These are phyloP conservation scores for Saccopteryx bilineata DNA, from an alignment of 2,113 vertebrate genomes.

Conservation along the genomic window DNA sequence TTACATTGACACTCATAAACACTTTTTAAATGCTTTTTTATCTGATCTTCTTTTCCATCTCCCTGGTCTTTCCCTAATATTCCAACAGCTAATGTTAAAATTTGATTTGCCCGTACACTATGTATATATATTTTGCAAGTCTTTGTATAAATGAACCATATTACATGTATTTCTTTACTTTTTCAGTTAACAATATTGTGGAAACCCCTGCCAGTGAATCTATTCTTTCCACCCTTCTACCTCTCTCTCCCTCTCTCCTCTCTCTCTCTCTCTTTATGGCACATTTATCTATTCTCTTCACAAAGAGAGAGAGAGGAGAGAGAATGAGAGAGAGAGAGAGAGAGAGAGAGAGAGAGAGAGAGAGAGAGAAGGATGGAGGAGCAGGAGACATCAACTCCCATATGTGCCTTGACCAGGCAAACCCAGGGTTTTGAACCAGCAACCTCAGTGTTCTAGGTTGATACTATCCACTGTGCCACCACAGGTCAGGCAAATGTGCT, in stretches of 20 bases:
- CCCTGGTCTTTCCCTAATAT: not conserved
- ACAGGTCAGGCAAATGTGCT: not conserved
- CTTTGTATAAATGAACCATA: not conserved
- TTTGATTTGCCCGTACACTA: not conserved
- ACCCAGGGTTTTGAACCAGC: no score
- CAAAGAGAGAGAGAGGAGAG: no score
- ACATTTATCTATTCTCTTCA: no score
- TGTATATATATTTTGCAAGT: not conserved
- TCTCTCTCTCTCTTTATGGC: no score
- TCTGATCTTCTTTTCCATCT: not conserved
- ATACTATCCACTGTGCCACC: no score
- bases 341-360: no score
- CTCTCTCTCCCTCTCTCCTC: no score
- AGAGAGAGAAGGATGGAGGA: no score
- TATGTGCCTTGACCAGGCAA: no score
- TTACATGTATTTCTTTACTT: not conserved
- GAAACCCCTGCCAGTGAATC: not conserved
- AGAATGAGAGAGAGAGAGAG: no score
- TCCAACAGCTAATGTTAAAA: not conserved
- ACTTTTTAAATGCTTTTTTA: not conserved
- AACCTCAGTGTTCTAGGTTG: no score
- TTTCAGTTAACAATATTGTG: not conserved
- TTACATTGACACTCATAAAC: not conserved
- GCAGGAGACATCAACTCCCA: no score
- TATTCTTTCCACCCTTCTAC: not conserved